phyloP scores from a whole-genome alignment of 2,113 vertebrate genomes.

The Spea multiplicata region DNA sequence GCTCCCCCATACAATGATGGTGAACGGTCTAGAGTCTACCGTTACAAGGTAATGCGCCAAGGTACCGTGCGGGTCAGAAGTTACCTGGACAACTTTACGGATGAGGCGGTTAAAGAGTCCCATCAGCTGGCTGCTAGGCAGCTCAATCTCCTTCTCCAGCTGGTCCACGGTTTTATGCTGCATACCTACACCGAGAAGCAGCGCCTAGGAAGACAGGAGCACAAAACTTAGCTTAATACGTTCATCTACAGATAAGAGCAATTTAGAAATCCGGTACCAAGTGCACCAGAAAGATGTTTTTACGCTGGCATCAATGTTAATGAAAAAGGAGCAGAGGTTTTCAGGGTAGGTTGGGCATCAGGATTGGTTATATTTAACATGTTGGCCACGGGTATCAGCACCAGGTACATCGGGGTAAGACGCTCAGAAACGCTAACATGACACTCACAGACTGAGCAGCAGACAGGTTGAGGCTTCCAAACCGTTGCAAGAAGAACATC shows the following conservation, averaged over 20 bases:
- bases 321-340: no score
- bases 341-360: no score
- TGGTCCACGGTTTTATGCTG: constrained; percentile 91
- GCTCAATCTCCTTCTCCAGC: constrained; percentile 88
- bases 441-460: constrained; percentile 84
- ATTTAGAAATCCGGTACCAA: no score
- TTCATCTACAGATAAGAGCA: no score
- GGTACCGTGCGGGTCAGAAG: not conserved
- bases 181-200: constrained; percentile 88
- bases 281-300: no score
- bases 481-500: constrained; percentile 82
- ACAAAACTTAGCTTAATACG: not conserved
- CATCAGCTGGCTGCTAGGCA: constrained; percentile 90
- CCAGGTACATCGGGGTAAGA: not conserved
- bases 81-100: constrained; percentile 90
- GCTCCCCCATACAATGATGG: no score
- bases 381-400: no score
- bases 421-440: no score
- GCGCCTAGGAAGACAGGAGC: constrained; percentile 66
- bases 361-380: no score
- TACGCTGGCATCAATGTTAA: no score
- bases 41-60: no score
- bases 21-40: no score
- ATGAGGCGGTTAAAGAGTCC: constrained; percentile 94
- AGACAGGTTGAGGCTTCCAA: constrained; percentile 79